A percentile compares a stretch with the other conserved stretches of the same genome.
These are phyloP conservation scores for Pelodiscus sinensis DNA, from an alignment of 2,113 vertebrate species.

Conservation along the genomic window DNA sequence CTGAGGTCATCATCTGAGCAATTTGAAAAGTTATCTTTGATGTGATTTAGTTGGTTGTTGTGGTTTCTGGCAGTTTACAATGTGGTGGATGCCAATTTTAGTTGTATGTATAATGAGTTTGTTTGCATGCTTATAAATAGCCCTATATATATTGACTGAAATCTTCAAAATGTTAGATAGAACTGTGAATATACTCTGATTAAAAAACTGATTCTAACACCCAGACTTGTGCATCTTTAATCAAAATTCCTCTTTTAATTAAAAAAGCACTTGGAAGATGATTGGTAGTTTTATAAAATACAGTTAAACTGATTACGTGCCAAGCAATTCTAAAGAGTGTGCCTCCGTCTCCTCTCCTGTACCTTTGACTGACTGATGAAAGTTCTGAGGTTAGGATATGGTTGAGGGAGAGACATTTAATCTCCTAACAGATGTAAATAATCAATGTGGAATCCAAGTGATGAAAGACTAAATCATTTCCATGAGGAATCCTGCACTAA, in stretches of 20 bases:
- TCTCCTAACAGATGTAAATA: neutral
- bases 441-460: neutral
- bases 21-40: conserved; percentile 43
- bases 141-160: neutral
- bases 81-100: conserved; percentile 22
- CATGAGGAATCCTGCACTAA: neutral
- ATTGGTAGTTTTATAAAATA: conserved; percentile 10
- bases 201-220: neutral
- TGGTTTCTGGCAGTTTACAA: conserved; percentile 34
- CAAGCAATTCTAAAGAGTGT: neutral
- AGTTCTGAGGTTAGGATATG: neutral
- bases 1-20: conserved; percentile 20
- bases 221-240: conserved; percentile 1
- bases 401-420: neutral
- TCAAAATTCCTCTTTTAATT: conserved; percentile 30
- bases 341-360: neutral
- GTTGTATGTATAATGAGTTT: conserved; percentile 18
- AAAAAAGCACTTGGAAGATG: neutral
- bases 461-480: neutral
- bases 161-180: neutral
- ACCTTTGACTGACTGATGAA: neutral
- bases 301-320: neutral
- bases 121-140: conserved; percentile 13
- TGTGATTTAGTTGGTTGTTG: conserved; percentile 11
- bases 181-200: neutral